These are phyloP conservation scores for Coreius guichenoti DNA, from an alignment of 2,797 vertebrate genomes.

Conservation along the genomic window DNA sequence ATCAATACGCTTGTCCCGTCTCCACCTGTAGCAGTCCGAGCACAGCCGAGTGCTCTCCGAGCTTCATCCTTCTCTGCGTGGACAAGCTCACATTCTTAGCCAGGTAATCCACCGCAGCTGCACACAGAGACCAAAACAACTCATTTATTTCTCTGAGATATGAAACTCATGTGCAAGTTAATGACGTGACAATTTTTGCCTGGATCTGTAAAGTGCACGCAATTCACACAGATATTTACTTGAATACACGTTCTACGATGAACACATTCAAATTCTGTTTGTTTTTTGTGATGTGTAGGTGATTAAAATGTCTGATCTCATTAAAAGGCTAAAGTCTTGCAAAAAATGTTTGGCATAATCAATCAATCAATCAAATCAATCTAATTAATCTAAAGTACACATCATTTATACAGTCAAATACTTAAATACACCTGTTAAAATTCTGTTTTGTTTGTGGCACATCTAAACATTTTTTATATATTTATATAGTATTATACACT, in stretches of 20 bases:
- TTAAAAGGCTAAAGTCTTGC: neutral
- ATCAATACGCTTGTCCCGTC: conserved; percentile 94
- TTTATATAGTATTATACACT: neutral
- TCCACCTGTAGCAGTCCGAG: conserved; percentile 96
- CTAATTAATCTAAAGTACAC: neutral
- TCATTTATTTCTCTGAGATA: neutral
- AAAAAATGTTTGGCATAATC: neutral
- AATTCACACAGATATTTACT: neutral
- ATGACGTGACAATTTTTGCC: neutral
- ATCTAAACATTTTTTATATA: neutral
- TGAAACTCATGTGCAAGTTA: conserved; percentile 5
- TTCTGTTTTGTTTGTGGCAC: neutral
- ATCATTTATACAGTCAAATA: neutral
- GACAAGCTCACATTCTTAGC: conserved; percentile 97
- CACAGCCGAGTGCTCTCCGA: conserved; percentile 92
- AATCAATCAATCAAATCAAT: neutral
- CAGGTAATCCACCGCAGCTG: conserved; percentile 93
- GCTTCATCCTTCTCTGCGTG: conserved; percentile 94
- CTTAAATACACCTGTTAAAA: neutral
- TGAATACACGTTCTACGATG: neutral
- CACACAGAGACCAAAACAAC: conserved; percentile 19
- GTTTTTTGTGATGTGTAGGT: neutral
- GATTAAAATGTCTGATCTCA: neutral
- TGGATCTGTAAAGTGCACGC: neutral
- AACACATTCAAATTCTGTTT: neutral